Evolutionary conservation across 53 echinoderm and acorn worm genomes (phyloP).

Genomic region (Echinarachnius parma): DNA sequence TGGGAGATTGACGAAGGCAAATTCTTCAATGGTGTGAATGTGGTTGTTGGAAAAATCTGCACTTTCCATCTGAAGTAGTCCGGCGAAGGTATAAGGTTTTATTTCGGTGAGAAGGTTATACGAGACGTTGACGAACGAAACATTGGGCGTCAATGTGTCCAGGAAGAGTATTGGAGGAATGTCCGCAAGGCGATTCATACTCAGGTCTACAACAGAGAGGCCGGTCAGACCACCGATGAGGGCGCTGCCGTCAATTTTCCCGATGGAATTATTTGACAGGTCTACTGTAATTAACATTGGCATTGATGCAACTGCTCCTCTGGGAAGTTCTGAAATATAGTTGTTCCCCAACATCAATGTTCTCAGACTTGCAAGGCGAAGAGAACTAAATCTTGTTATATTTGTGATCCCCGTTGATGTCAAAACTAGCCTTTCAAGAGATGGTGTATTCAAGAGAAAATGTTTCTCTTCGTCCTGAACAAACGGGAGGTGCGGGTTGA

Average conservation of each 20-base stretch:
- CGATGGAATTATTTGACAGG: constrained; percentile 6
- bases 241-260: background rate
- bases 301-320: background rate
- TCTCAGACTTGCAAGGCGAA: background rate
- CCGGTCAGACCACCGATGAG: background rate
- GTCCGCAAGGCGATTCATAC: background rate
- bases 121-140: constrained; percentile 30
- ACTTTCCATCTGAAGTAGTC: constrained; percentile 11
- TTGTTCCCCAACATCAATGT: background rate
- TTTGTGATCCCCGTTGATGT: constrained; percentile 5
- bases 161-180: background rate
- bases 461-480: background rate
- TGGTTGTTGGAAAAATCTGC: constrained; percentile 44
- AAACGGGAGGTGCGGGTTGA: constrained; percentile 2
- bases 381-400: background rate
- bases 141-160: background rate
- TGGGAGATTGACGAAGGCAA: constrained; percentile 20
- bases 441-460: background rate
- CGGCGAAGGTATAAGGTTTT: constrained; percentile 12
- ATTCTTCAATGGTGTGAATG: constrained; percentile 33
- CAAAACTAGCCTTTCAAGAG: background rate
- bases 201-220: constrained; percentile 3
- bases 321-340: background rate
- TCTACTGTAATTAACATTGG: background rate
- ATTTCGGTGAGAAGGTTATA: constrained; percentile 26